phyloP scores from a whole-genome alignment of 23 tunicate genomes.

The Ciona savignyi region DNA sequence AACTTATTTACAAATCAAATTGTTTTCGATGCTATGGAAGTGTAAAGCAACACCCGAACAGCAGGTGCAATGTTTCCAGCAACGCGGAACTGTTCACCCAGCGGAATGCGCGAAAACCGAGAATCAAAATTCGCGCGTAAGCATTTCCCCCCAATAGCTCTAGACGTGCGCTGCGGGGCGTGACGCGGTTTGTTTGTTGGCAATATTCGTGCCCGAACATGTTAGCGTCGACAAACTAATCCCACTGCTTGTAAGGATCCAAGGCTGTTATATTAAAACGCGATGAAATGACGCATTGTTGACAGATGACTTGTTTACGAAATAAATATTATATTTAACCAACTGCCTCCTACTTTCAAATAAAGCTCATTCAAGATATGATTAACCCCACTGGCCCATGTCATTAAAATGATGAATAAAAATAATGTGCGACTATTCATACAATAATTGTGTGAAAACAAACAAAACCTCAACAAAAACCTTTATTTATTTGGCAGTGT shows the following conservation, averaged over 20 bases:
- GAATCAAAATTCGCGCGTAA: constrained; percentile 48
- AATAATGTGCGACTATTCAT: no score
- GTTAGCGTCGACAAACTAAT: not conserved
- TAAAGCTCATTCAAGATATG: no score
- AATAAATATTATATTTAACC: not conserved
- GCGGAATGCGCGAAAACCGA: constrained; percentile 15
- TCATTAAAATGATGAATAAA: no score
- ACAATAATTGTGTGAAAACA: no score
- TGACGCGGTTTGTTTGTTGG: not conserved
- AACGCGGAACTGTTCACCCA: not conserved
- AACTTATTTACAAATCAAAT: no score
- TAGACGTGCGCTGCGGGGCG: constrained; percentile 8
- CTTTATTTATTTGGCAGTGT: no score
- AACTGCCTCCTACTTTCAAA: not conserved
- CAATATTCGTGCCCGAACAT: not conserved
- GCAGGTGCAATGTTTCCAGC: no score
- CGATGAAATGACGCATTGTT: not conserved
- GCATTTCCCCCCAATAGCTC: constrained; percentile 10
- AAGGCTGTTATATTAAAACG: not conserved
- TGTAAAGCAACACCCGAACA: no score
- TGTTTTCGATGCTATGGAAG: no score
- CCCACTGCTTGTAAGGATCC: not conserved
- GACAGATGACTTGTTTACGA: not conserved
- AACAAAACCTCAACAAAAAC: no score
- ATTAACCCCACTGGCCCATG: no score